A percentile compares a stretch with the other conserved stretches of the same genome.
phyloP scores from a whole-genome alignment of 2,888 invertebrate genomes.

The Morinoia aosen region DNA sequence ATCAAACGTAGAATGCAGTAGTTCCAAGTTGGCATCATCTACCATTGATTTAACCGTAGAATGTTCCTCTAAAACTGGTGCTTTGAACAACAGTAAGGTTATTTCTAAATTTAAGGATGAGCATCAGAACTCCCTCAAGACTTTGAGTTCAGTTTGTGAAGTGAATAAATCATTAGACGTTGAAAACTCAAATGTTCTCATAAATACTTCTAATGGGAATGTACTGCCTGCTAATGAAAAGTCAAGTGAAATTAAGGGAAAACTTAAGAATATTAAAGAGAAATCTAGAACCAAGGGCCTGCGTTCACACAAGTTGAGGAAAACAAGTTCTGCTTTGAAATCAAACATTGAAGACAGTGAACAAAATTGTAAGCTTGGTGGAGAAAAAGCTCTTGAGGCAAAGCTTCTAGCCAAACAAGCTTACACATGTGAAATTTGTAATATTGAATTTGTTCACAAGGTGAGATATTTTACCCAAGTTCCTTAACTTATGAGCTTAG shows the following conservation, averaged over 20 bases:
- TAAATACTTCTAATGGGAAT: background rate
- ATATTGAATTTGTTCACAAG: slow-evolving; percentile 12
- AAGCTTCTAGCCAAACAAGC: background rate
- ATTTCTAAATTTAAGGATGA: background rate
- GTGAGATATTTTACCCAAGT: background rate
- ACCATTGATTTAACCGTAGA: background rate
- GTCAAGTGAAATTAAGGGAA: background rate
- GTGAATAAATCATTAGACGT: background rate
- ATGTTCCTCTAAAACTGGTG: background rate
- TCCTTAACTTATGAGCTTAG: background rate
- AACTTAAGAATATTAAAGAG: background rate
- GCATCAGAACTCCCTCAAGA: background rate
- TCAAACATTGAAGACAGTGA: background rate
- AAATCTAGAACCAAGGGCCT: background rate
- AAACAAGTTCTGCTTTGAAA: background rate
- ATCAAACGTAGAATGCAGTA: background rate
- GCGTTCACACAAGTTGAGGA: background rate
- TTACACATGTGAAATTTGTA: slow-evolving; percentile 13
- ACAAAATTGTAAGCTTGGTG: no score
- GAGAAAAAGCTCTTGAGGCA: background rate
- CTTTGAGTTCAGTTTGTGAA: background rate
- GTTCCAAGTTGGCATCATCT: background rate
- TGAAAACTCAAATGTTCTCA: background rate
- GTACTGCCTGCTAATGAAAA: background rate
- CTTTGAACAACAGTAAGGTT: background rate